A percentile compares a stretch with the other conserved stretches of the same genome.
phyloP scores from a whole-genome alignment of 2,113 vertebrate species.

The Stigmatopora argus region DNA sequence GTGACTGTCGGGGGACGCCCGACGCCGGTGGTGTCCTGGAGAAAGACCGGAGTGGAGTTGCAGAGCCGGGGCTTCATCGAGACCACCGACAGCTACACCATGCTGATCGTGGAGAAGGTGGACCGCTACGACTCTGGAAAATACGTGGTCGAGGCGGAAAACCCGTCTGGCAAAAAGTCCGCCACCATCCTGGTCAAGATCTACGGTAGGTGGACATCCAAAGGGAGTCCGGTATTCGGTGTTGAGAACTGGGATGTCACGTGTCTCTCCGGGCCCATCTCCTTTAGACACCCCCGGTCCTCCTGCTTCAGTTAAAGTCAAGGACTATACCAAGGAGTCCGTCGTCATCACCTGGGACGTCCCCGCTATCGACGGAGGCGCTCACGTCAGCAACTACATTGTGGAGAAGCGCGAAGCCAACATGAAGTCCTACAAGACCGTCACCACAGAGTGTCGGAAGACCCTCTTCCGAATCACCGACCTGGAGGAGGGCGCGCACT shows the following conservation, averaged over 20 bases:
- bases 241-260: background rate
- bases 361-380: slow-evolving; percentile 87
- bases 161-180: slow-evolving; percentile 94
- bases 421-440: slow-evolving; percentile 96
- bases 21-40: slow-evolving; percentile 84
- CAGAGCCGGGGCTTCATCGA: slow-evolving; percentile 87
- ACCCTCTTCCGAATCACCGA: slow-evolving; percentile 87
- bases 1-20: slow-evolving; percentile 87
- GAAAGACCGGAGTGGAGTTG: slow-evolving; percentile 86
- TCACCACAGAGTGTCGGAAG: slow-evolving; percentile 93
- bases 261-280: background rate
- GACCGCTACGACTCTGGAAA: slow-evolving; percentile 94
- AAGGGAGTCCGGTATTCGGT: background rate
- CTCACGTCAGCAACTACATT: slow-evolving; percentile 92
- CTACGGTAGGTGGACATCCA: slow-evolving; percentile 73
- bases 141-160: slow-evolving; percentile 93
- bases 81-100: slow-evolving; percentile 84
- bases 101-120: slow-evolving; percentile 88
- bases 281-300: slow-evolving; percentile 90
- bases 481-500: slow-evolving; percentile 83
- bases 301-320: slow-evolving; percentile 83
- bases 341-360: slow-evolving; percentile 97
- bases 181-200: slow-evolving; percentile 89
- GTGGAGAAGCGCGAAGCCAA: slow-evolving; percentile 93
- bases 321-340: slow-evolving; percentile 93